Conservation (phyloP, 2,113 vertebrate species). For the Gobio gobio region DNA sequence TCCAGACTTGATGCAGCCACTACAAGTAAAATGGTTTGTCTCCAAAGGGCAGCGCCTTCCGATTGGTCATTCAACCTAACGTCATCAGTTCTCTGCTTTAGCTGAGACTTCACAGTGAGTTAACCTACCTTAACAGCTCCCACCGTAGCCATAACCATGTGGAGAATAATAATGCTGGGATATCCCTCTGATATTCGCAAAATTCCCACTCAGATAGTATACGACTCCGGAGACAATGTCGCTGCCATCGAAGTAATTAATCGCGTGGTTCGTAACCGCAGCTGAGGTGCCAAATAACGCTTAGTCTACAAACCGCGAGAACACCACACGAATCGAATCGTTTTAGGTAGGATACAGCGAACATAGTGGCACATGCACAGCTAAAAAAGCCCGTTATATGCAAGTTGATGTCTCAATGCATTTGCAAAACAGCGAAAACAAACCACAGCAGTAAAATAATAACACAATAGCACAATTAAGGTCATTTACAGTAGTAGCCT, state of each 20-base stretch:
- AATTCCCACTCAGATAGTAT: slow-evolving; percentile 35
- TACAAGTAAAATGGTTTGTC: slow-evolving; percentile 97
- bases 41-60: slow-evolving; percentile 96
- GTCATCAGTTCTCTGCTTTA: slow-evolving; percentile 87
- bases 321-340: background rate
- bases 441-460: background rate
- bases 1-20: slow-evolving; percentile 92
- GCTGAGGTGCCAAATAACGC: background rate
- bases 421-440: background rate
- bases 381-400: background rate
- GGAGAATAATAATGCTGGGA: slow-evolving; percentile 76
- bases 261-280: background rate
- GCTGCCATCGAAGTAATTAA: background rate
- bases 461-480: background rate
- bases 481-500: background rate
- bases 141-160: slow-evolving; percentile 69
- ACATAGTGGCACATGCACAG: background rate
- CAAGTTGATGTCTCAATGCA: background rate
- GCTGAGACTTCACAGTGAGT: slow-evolving; percentile 86
- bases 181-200: slow-evolving; percentile 63
- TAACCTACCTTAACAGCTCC: slow-evolving; percentile 87
- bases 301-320: background rate
- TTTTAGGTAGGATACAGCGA: background rate
- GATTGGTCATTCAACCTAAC: slow-evolving; percentile 93
- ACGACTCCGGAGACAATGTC: slow-evolving; percentile 42